Evolutionary conservation across 2,113 vertebrate species (phyloP).

Genomic region (Elephantulus edwardii): DNA sequence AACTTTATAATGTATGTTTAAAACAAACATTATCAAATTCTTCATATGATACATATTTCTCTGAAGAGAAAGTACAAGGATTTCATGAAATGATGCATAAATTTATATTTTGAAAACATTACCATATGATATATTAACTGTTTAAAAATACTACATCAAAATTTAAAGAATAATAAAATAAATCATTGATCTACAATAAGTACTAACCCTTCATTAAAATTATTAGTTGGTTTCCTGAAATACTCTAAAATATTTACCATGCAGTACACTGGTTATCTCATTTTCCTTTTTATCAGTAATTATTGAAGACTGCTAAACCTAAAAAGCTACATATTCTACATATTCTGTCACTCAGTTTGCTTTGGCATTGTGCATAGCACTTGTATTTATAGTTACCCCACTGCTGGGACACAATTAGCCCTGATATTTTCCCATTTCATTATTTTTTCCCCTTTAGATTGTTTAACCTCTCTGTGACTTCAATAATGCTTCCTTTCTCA

Average conservation of each 20-base stretch:
- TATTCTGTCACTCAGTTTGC: not conserved
- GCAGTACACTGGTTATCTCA: not conserved
- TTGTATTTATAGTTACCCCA: not conserved
- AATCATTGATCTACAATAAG: not conserved
- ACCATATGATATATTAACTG: not conserved
- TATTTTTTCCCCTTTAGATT: constrained; percentile 31
- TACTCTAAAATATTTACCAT: not conserved
- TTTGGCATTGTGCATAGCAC: not conserved
- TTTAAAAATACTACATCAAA: not conserved
- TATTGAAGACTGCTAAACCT: not conserved
- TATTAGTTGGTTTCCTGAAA: constrained; percentile 7
- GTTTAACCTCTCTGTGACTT: not conserved
- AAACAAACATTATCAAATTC: not conserved
- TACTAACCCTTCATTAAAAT: not conserved
- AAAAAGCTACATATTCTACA: not conserved
- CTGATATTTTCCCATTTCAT: not conserved
- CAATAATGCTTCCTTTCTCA: constrained; percentile 5
- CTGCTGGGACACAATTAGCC: not conserved
- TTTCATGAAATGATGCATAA: not conserved
- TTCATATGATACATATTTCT: not conserved
- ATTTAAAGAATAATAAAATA: not conserved
- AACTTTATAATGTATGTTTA: too few relatives aligned
- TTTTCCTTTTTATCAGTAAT: constrained; percentile 32
- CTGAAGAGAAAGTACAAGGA: not conserved
- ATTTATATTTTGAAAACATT: not conserved